phyloP scores from a whole-genome alignment of 2,797 vertebrate genomes.

The Gambusia yucatana region DNA sequence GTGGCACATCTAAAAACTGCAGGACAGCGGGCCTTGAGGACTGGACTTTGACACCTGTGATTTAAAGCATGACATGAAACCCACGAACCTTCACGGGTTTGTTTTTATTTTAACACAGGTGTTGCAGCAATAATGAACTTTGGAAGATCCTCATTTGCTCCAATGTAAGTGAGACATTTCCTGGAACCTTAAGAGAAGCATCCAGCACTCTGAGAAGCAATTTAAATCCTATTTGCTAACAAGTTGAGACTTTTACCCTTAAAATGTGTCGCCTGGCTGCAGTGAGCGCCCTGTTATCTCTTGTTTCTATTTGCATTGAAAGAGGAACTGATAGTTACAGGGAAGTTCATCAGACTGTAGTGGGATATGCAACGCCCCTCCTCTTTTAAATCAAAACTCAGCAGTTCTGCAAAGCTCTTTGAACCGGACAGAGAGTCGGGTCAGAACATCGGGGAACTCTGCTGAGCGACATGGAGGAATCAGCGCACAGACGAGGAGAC shows the following conservation, averaged over 20 bases:
- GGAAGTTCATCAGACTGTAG: constrained; percentile 7
- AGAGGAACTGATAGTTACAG: constrained; percentile 38
- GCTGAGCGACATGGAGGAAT: constrained; percentile 55
- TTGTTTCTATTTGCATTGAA: constrained; percentile 43
- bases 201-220: too few relatives aligned
- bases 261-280: neutral
- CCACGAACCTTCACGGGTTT: neutral
- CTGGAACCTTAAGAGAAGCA: neutral
- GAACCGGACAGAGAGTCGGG: neutral
- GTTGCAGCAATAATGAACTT: neutral
- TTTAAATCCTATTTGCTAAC: too few relatives aligned
- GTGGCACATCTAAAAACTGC: too few relatives aligned
- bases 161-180: neutral
- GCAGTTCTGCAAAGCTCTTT: neutral
- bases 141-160: neutral
- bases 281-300: constrained; percentile 8
- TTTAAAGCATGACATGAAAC: neutral
- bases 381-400: constrained; percentile 36
- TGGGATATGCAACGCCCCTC: constrained; percentile 36
- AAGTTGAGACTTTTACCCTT: neutral
- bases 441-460: constrained; percentile 4
- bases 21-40: too few relatives aligned
- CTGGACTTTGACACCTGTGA: too few relatives aligned
- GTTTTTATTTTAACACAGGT: neutral
- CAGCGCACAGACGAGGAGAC: constrained; percentile 9